Base-by-base conservation (phyloP, 2,797 vertebrate genomes). In the Sebastes nivosus region DNA sequence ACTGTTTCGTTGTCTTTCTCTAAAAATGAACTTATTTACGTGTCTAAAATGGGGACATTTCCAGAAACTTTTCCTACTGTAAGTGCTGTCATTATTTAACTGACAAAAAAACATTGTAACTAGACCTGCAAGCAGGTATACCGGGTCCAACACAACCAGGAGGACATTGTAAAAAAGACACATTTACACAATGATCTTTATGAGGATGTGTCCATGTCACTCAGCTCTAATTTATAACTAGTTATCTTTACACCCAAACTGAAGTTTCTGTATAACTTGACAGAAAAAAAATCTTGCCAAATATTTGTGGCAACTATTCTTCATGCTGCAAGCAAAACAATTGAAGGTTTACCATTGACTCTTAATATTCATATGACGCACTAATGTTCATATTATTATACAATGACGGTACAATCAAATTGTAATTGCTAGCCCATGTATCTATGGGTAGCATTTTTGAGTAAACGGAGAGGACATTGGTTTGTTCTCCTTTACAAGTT, bases 351-450 rank as follows among this genome's bases (percentile, higher is more conserved):
- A 69, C 61, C 34, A 52, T 61, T 64, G 77, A 87, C 79, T 87
- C 67, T 72, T 80, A 70, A 86, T 82, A 74, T 77, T 92, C 38
- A 67, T 63, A 65, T 61, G 79, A 91, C 11, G 72, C 83, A 85
- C 83, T 87, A 82, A 84, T 29, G 79, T 75, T 80, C 32, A 79
- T 64, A 20, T 75, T 81, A 75, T 81, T 79, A 78, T 59, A 86
- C 80, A 79, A 79, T 79, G 87, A 89, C 68, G 46, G 93, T 93
- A 95, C 94, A 95, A 95, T 95, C 94, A 94, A 81, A 91, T 88
- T 87, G 64, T 81, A 83, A 87, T 73, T 80, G 83, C 84, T 81
- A 74, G 78, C 86, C 84, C 82, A 27, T 78, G 74, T 91, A 75
- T 87, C 86, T 80, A 82, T 90, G 87, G 91, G 74, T 91, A 79